These are phyloP conservation scores for Malacoctenus gilli DNA, from an alignment of 2,797 vertebrate species.

Conservation along the genomic window DNA sequence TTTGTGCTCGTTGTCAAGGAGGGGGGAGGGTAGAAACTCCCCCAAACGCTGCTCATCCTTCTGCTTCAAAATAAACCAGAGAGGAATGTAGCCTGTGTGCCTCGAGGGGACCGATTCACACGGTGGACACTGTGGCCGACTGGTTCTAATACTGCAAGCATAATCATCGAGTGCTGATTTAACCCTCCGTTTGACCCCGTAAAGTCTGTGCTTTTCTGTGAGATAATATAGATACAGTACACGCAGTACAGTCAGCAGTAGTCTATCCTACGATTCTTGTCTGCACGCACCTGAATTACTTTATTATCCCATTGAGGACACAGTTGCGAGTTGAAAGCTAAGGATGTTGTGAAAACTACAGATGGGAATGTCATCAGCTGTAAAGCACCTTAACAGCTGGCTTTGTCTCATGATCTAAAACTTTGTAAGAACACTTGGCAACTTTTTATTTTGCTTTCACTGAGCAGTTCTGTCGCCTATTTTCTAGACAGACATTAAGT, in stretches of 20 bases:
- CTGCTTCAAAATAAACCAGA: slow-evolving; percentile 79
- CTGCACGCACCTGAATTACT: too few relatives aligned
- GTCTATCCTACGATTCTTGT: too few relatives aligned
- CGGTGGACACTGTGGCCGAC: slow-evolving; percentile 49
- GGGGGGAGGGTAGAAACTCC: slow-evolving; percentile 55
- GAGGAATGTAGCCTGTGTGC: slow-evolving; percentile 74
- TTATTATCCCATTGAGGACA: slow-evolving; percentile 3
- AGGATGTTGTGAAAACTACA: slow-evolving; percentile 11
- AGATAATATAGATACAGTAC: background rate
- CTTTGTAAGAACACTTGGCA: too few relatives aligned
- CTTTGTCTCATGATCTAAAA: too few relatives aligned
- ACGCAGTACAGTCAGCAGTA: too few relatives aligned
- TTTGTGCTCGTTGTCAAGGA: slow-evolving; percentile 36
- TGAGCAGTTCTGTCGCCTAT: too few relatives aligned
- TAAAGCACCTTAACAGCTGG: too few relatives aligned
- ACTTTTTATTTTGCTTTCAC: too few relatives aligned
- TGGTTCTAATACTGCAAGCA: slow-evolving; percentile 32
- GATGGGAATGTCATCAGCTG: too few relatives aligned
- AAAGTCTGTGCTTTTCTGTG: slow-evolving; percentile 26
- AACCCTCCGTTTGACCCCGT: slow-evolving; percentile 21
- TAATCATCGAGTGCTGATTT: slow-evolving; percentile 38
- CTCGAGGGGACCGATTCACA: slow-evolving; percentile 58
- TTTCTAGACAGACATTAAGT: too few relatives aligned
- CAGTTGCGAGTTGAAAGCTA: slow-evolving; percentile 7
- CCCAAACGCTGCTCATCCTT: slow-evolving; percentile 68